Evolutionary conservation across 2,888 invertebrate genomes (phyloP), one percentile per base, ranked within the genome.

Genomic region (Rhogogaster chlorosoma): DNA sequence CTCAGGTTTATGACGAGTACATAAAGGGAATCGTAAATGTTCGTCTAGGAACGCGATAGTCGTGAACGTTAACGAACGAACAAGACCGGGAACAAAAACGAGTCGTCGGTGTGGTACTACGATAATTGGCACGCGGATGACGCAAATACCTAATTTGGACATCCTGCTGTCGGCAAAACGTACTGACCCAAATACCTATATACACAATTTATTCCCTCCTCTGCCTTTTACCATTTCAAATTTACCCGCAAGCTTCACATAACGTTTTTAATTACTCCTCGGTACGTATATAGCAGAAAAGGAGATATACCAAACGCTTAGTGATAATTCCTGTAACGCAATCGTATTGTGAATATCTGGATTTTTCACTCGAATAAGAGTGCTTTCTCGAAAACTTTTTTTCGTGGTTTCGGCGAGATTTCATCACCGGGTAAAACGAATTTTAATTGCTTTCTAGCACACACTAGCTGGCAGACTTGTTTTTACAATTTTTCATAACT

Each of bases 141-240:
- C 88, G 89, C 87, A 87, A 86, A 87, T 86, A 86, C 87, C 88
- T 88, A 89, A 89, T 89, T 89, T 87, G 87, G 86, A 88, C 88
- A 88, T 89, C 89, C 89, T 88, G 88, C 86, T 80, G 67, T 42
- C 32, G 67, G 83, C 70, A 6, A 83, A 67, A 70, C 64, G 83
- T 26, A 67, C 64, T 83, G 53, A 83, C 83, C 83, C 83, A 83
- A 83, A 83, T 83, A 83, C 70, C 83, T 67, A 26, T 83, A 29
- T 36, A 18, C 38, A 80, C 53, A 36, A 67, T 83, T n/a, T n/a
- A n/a, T n/a, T 83, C 49, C 64, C 83, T 45, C 64, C 64, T 45
- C 9, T 36, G 38, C 32, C n/a, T 80, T 80, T n/a, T n/a, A 61
- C 12, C 10, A 77, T 53, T 77, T 70, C 70, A n/a, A 70, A 36